phyloP scores from a whole-genome alignment of 2,113 vertebrate species.

The Mirza zaza region DNA sequence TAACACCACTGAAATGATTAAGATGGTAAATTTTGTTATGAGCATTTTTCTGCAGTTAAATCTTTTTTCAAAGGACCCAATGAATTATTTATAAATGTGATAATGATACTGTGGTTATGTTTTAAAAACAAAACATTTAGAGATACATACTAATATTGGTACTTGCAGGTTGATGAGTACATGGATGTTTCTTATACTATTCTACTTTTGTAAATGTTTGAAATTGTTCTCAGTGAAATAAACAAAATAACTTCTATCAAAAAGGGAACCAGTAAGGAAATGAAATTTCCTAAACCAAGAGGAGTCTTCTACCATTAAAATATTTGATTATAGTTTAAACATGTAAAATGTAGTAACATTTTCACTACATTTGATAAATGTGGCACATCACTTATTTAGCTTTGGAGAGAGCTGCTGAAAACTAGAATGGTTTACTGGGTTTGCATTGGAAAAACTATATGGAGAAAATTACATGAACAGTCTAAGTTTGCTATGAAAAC shows the following conservation, averaged over 20 bases:
- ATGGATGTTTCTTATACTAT: background rate
- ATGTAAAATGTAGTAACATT: slow-evolving; percentile 35
- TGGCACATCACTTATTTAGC: background rate
- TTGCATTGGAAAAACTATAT: slow-evolving; percentile 9
- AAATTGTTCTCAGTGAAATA: slow-evolving; percentile 17
- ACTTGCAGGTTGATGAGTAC: background rate
- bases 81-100: slow-evolving; percentile 11
- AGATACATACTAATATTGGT: background rate
- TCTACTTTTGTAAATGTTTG: background rate
- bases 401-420: slow-evolving; percentile 4
- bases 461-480: slow-evolving; percentile 59
- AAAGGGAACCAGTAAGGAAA: background rate
- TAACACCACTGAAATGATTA: background rate
- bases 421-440: background rate
- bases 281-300: slow-evolving; percentile 15
- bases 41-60: slow-evolving; percentile 39
- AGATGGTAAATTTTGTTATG: background rate
- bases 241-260: background rate
- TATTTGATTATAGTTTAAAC: slow-evolving; percentile 21
- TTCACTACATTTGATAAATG: background rate
- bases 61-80: background rate
- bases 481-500: slow-evolving; percentile 69
- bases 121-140: slow-evolving; percentile 43
- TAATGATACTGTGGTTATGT: background rate
- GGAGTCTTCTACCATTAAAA: slow-evolving; percentile 44